phyloP scores from a whole-genome alignment of 2,888 invertebrate species.

The Elysia crispata region DNA sequence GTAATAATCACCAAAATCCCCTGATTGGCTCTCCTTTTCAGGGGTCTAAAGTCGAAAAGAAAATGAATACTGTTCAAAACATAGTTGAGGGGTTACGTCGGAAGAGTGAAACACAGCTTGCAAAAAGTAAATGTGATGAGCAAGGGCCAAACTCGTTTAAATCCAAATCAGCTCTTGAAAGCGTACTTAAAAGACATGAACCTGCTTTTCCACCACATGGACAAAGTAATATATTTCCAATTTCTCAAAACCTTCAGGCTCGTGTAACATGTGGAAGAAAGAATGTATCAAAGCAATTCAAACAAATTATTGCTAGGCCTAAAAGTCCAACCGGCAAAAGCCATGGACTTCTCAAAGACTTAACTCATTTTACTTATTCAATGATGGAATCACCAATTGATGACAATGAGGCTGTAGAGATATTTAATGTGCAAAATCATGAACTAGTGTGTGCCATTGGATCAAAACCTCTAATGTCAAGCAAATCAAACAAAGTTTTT shows the following conservation, averaged over 20 bases:
- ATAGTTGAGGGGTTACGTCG: conserved; percentile 54
- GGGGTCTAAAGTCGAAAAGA: conserved; percentile 34
- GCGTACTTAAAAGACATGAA: conserved; percentile 29
- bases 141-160: conserved; percentile 56
- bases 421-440: conserved; percentile 56
- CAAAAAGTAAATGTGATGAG: conserved; percentile 58
- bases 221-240: conserved; percentile 33
- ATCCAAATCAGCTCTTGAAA: conserved; percentile 42
- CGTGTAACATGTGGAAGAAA: background rate
- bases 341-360: conserved; percentile 54
- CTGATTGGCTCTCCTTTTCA: conserved; percentile 28
- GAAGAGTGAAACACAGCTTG: conserved; percentile 60
- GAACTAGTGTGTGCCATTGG: conserved; percentile 67
- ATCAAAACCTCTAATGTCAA: conserved; percentile 58
- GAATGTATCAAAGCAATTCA: too few species aligned
- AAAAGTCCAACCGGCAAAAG: conserved; percentile 62
- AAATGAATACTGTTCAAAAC: conserved; percentile 44
- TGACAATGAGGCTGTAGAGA: conserved; percentile 53
- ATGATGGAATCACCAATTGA: conserved; percentile 59
- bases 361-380: conserved; percentile 56
- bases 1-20: conserved; percentile 40
- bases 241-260: conserved; percentile 34
- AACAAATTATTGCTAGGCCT: conserved; percentile 45
- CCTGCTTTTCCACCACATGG: conserved; percentile 39
- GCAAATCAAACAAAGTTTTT: conserved; percentile 55